Evolutionary conservation across 64 coral and sea anemone genomes (phyloP), one percentile per base, ranked within the genome.

Genomic region (Montipora efflorescens): DNA sequence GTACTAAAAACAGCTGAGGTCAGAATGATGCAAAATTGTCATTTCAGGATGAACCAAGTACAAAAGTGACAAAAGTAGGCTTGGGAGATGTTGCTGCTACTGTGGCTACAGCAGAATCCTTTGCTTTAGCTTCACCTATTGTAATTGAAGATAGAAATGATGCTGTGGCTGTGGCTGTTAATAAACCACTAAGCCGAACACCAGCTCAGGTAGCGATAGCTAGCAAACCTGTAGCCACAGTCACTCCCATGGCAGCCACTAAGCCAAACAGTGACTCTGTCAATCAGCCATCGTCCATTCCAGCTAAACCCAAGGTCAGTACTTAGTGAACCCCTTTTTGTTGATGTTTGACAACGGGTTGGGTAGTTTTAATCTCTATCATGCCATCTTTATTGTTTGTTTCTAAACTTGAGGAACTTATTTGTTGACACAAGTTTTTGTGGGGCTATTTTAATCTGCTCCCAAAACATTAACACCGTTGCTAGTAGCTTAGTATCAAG

Each of bases 51-150:
- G 96, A 97, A 88, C 96, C 96, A 64, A 92, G 74, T 64, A 19
- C 90, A 53, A 97, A 97, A 84, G n/a, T 89, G 14, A 82, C 77
- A 66, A 97, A 97, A 45, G 18, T 92, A n/a, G 89, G 81, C 9
- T 84, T 1, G 5, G 3, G 47, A 3, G 67, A 53, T 89, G 46
- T 28, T 73, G 47, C 36, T 36, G 36, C 36, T 36, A 36, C 36
- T 36, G 36, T 36, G 36, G 36, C 36, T 36, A 36, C 44, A 8
- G 8, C 50, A 90, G 72, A 8, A 52, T 45, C 83, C 46, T 48
- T 59, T 18, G 15, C 75, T 11, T 7, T 52, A 4, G 59, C 57
- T 49, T 36, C 23, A 74, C 19, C 83, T 43, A 78, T 45, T 10
- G 28, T 48, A 22, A 10, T 62, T 18, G 81, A 87, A 73, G 14